Evolutionary conservation across 2,888 invertebrate genomes (phyloP), one percentile per base, ranked within the genome.

Genomic region (Lottia scabra): DNA sequence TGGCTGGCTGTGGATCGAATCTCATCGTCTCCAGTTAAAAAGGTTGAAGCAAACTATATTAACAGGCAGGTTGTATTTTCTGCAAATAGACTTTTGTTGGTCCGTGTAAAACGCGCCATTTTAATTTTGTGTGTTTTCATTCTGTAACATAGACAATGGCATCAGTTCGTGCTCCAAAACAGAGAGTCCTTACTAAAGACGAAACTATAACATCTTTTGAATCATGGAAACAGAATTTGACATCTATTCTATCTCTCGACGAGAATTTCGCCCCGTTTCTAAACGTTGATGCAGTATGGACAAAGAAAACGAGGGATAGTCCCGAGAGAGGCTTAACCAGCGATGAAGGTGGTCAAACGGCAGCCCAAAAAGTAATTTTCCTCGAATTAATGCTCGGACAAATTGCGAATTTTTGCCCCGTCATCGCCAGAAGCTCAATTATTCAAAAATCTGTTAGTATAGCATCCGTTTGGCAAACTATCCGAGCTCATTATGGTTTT

Each of bases 151-250:
- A n/a, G 3, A 10, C n/a, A 6, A 56, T 56, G 56, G 56, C 56
- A 3, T 56, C 56, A 56, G n/a, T 56, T 3, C n/a, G 56, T 10
- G 56, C 56, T 56, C 56, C 56, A 19, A 56, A 56, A 56, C 56
- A 56, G 13, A 8, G 56, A n/a, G n/a, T 56, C 10, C 56, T 56
- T 12, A 56, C n/a, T 19, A 56, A 56, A 56, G 23, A n/a, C n/a
- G 56, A 56, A 56, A 56, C 56, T n/a, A 23, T 56, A 19, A 56
- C 56, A 23, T 56, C 56, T 10, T 56, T 56, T 56, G 56, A 56
- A 23, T 56, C 56, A 56, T 56, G 56, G 56, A 56, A 56, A 12
- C 56, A 56, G 13, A 56, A 56, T 56, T 56, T 56, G 56, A 56
- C 56, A 8, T 56, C n/a, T 23, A 56, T 56, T 56, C 19, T 56